These are phyloP conservation scores for Solea solea DNA, from an alignment of 2,113 vertebrate genomes.

Conservation along the genomic window DNA sequence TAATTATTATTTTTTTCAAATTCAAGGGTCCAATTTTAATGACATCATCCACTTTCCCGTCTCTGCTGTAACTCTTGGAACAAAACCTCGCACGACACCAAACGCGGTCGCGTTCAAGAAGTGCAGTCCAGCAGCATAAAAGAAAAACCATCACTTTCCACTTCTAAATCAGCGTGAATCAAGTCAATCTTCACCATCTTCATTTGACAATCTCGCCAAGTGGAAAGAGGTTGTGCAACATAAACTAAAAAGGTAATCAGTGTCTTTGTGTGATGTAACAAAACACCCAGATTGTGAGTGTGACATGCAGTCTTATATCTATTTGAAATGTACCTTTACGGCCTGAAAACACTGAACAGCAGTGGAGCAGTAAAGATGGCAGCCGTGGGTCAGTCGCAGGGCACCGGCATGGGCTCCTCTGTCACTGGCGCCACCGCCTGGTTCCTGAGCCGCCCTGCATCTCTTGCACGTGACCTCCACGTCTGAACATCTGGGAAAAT, in stretches of 20 bases:
- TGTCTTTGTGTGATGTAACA: no score
- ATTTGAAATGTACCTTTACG: neutral
- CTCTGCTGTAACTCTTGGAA: no score
- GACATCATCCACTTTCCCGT: no score
- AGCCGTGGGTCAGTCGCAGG: conserved; percentile 79
- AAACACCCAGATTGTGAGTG: no score
- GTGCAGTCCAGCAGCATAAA: conserved; percentile 77
- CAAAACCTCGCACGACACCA: conserved; percentile 52
- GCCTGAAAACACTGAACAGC: conserved; percentile 78
- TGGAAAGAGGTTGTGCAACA: neutral
- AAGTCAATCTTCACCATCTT: no score
- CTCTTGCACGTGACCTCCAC: conserved; percentile 78
- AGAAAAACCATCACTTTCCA: no score
- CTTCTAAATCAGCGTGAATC: no score
- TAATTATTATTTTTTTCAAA: no score
- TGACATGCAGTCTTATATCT: no score
- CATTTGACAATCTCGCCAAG: no score
- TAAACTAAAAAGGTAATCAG: neutral
- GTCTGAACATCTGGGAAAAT: conserved; percentile 72
- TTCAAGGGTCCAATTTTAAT: no score
- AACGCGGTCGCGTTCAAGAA: conserved; percentile 86
- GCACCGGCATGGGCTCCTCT: conserved; percentile 84
- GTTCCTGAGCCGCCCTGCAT: conserved; percentile 86
- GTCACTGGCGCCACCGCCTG: conserved; percentile 86
- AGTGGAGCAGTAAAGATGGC: conserved; percentile 79